Base-by-base conservation (phyloP, 1,140 invertebrate species). In the Lepidurus arcticus region DNA sequence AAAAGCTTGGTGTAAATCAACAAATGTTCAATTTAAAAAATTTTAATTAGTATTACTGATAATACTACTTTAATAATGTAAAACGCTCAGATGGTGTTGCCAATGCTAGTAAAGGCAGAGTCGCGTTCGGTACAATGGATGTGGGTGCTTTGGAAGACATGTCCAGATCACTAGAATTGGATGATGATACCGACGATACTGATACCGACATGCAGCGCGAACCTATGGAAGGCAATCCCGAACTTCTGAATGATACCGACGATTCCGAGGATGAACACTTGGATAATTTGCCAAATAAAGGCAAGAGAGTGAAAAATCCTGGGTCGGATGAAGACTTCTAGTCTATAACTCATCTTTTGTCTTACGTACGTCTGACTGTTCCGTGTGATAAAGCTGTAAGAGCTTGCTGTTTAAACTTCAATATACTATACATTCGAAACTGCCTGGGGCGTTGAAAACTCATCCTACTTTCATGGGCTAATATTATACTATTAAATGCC, bases 221-320 rank as follows among this genome's bases (percentile, higher is more conserved):
- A 21, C 16, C 16, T 65, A 7, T 65, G 21, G 21, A 13, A 34
- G 34, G 34, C 1, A 65, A 65, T 21, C 53, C 53, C n/a, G 53
- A 65, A 16, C 21, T 65, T 7, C 21, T 65, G 53, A n/a, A 65
- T 65, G 53, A 65, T 16, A 65, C 53, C 53, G 53, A 65, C 21
- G 53, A 65, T 65, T 65, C 53, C 7, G 53, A 65, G 16, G 53
- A 65, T 65, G 74, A 13, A n/a, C 10, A 75, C 74, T 13, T 76
- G 16, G 34, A 7, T 11, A 43, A 26, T 81, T 80, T 79, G 82
- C 82, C 74, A 16, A 65, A 65, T 16, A 65, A 65, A 65, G 21
- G 9, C 53, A 65, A 65, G 21, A 13, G 16, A 11, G 13, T 21
- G n/a, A 65, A 65, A 65, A 13, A 65, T 65, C 9, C 53, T 7